Evolutionary conservation across 2,888 invertebrate species (phyloP).

Genomic region (Meiosimyza platycephala): DNA sequence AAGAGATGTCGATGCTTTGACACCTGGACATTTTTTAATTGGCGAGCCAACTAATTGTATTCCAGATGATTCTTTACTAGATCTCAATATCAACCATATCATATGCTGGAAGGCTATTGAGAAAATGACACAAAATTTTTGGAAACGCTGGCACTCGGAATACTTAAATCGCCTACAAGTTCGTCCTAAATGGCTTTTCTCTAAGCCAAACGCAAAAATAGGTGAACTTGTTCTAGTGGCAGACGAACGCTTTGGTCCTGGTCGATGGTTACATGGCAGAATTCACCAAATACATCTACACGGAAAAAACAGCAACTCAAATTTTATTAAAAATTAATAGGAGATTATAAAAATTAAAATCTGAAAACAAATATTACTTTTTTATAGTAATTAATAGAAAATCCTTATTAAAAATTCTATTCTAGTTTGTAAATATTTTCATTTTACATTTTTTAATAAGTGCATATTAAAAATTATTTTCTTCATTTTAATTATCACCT

Average conservation of each 20-base stretch:
- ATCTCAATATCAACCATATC: slow-evolving; percentile 28
- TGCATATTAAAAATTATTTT: too few relatives aligned
- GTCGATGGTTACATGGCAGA: slow-evolving; percentile 33
- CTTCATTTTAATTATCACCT: too few relatives aligned
- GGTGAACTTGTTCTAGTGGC: slow-evolving; percentile 36
- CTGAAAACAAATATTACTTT: too few relatives aligned
- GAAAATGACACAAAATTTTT: slow-evolving; percentile 39
- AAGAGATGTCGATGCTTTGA: slow-evolving; percentile 32
- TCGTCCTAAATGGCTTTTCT: slow-evolving; percentile 38
- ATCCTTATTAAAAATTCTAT: too few relatives aligned
- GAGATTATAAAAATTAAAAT: too few relatives aligned
- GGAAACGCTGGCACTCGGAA: slow-evolving; percentile 38
- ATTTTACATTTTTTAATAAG: too few relatives aligned
- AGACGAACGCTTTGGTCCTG: slow-evolving; percentile 35
- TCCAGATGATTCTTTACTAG: slow-evolving; percentile 29
- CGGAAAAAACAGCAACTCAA: too few relatives aligned
- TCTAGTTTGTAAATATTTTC: too few relatives aligned
- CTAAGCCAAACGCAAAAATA: slow-evolving; percentile 28
- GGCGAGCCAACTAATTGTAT: slow-evolving; percentile 31
- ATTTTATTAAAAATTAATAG: too few relatives aligned
- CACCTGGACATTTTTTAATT: slow-evolving; percentile 37
- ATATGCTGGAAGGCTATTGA: slow-evolving; percentile 36
- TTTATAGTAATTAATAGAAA: too few relatives aligned
- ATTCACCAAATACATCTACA: slow-evolving; percentile 37
- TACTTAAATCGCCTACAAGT: slow-evolving; percentile 37